These are phyloP conservation scores for Tholera decimalis DNA, from an alignment of 2,888 invertebrate genomes.

Conservation along the genomic window DNA sequence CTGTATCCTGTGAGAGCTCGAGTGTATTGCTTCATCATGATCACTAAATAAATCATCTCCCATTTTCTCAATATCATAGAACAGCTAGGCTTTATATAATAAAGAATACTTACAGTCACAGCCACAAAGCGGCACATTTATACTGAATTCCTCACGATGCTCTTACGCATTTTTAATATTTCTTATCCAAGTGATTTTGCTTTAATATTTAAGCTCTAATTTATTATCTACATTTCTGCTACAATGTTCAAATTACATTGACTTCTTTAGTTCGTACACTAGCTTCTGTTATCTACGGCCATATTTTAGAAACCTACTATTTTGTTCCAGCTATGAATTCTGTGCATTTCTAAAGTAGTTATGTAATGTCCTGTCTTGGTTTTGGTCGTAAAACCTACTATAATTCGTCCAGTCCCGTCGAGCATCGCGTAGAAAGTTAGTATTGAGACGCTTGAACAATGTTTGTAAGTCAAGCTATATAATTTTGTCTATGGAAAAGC, in stretches of 20 bases:
- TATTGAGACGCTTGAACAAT: conserved; percentile 64
- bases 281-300: conserved; percentile 39
- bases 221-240: conserved; percentile 36
- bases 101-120: conserved; percentile 58
- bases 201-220: conserved; percentile 60
- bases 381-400: conserved; percentile 27
- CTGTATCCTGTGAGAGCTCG: conserved; percentile 83
- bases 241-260: conserved; percentile 31
- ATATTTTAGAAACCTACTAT: conserved; percentile 40
- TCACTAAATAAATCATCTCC: conserved; percentile 74
- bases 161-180: conserved; percentile 58
- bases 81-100: conserved; percentile 82
- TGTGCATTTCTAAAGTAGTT: conserved; percentile 28
- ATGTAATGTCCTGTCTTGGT: conserved; percentile 20
- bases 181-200: conserved; percentile 57
- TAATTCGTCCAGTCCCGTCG: conserved; percentile 48
- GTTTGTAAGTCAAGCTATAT: conserved; percentile 61
- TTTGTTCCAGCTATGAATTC: conserved; percentile 28
- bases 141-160: conserved; percentile 72
- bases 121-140: conserved; percentile 61
- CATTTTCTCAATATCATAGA: conserved; percentile 76
- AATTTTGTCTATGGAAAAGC: conserved; percentile 59
- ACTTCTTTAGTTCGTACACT: conserved; percentile 18
- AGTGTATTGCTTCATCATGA: conserved; percentile 82
- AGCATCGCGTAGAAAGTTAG: conserved; percentile 72